These are phyloP conservation scores for Neostethus bicornis DNA, from an alignment of 2,797 vertebrate species.

Conservation along the genomic window DNA sequence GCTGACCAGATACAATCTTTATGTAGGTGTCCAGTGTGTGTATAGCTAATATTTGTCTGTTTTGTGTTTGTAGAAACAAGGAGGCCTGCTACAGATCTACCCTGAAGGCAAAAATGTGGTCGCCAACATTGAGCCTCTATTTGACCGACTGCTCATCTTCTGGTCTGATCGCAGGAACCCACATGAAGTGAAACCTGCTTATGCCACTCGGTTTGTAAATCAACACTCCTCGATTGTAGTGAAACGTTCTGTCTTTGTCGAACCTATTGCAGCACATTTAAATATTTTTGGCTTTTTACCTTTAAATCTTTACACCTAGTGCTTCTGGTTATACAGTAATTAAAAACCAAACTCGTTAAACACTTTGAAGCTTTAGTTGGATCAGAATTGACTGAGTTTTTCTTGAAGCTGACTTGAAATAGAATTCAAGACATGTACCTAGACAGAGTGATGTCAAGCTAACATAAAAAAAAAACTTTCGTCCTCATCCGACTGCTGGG, in stretches of 20 bases:
- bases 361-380: background rate
- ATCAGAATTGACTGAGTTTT: constrained; percentile 1
- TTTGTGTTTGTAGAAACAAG: constrained; percentile 77
- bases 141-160: constrained; percentile 89
- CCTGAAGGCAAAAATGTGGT: constrained; percentile 88
- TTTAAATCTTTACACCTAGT: too few relatives aligned
- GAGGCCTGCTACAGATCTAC: constrained; percentile 89
- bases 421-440: background rate
- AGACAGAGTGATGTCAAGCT: background rate
- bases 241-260: too few relatives aligned
- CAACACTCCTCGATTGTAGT: too few relatives aligned
- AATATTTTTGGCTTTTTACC: too few relatives aligned
- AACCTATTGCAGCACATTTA: too few relatives aligned
- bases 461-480: constrained; percentile 5
- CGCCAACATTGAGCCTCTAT: constrained; percentile 88
- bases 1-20: too few relatives aligned
- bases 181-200: constrained; percentile 92
- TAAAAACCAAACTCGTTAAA: background rate
- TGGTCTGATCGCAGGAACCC: constrained; percentile 94
- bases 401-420: constrained; percentile 13
- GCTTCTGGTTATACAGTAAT: background rate
- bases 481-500: constrained; percentile 59
- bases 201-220: constrained; percentile 83
- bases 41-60: background rate
- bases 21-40: background rate